Evolutionary conservation across 92 coral and sea anemone species (phyloP).

Genomic region (Phymanthus crucifer): DNA sequence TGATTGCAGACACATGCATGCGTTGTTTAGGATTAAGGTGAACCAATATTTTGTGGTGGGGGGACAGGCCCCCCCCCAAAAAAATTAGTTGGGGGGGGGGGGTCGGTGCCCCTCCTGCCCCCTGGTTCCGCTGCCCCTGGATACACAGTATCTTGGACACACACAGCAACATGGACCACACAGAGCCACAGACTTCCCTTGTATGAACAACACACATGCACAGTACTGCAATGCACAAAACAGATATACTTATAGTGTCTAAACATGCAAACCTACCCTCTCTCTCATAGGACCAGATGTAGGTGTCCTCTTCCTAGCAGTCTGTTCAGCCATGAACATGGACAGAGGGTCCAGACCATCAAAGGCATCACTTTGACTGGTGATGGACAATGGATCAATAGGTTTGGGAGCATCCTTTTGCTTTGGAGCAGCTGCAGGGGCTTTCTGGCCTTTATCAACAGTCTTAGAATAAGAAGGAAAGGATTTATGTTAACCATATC

Average conservation of each 20-base stretch:
- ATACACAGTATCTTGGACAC: no score
- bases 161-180: no score
- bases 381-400: slow-evolving; percentile 65
- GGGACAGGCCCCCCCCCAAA: no score
- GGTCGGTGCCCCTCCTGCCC: no score
- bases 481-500: not conserved
- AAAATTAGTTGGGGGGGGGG: no score
- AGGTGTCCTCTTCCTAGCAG: slow-evolving; percentile 46
- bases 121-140: no score
- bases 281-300: slow-evolving; percentile 46
- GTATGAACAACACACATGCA: no score
- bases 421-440: slow-evolving; percentile 31
- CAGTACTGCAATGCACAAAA: not conserved
- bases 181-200: no score
- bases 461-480: slow-evolving; percentile 30
- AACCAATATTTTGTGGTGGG: no score
- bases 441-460: slow-evolving; percentile 58
- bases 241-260: not conserved
- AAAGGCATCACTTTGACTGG: slow-evolving; percentile 49
- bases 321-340: slow-evolving; percentile 93
- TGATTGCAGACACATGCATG: no score
- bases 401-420: slow-evolving; percentile 15
- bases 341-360: slow-evolving; percentile 96
- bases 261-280: slow-evolving; percentile 33
- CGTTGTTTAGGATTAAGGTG: no score